phyloP scores from a whole-genome alignment of 2,113 vertebrate species.

The Furnarius figulus region DNA sequence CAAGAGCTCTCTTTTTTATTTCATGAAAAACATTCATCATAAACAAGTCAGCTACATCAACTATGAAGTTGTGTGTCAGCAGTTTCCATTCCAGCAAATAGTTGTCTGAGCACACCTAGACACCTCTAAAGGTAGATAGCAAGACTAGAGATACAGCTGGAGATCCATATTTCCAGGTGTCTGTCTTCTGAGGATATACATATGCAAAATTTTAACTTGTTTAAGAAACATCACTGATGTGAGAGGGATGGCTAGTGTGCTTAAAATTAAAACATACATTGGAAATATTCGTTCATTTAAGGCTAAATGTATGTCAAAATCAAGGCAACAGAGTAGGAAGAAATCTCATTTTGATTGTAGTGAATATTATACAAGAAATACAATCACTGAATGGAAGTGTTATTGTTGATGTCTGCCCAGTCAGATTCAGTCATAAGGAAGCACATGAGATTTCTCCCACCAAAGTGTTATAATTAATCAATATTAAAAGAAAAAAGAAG shows the following conservation, averaged over 20 bases:
- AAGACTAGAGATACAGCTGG: neutral
- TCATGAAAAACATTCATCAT: neutral
- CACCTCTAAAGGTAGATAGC: neutral
- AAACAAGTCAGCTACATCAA: neutral
- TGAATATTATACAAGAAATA: neutral
- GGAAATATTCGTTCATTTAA: neutral
- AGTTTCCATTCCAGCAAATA: neutral
- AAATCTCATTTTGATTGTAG: neutral
- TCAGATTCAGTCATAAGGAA: neutral
- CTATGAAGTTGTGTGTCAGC: neutral
- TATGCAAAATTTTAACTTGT: neutral
- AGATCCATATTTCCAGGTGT: neutral
- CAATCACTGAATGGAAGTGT: neutral
- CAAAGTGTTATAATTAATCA: neutral
- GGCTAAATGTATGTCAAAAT: neutral
- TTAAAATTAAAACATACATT: neutral
- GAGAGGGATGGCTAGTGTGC: neutral
- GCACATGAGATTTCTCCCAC: neutral
- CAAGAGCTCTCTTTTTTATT: neutral
- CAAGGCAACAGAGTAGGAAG: neutral
- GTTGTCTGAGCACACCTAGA: neutral
- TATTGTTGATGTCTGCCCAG: neutral
- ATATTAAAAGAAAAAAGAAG: neutral
- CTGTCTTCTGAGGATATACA: neutral
- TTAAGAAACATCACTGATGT: neutral